Conservation (phyloP, 2,113 vertebrate species). For the Pseudorhombus dupliciocellatus region DNA sequence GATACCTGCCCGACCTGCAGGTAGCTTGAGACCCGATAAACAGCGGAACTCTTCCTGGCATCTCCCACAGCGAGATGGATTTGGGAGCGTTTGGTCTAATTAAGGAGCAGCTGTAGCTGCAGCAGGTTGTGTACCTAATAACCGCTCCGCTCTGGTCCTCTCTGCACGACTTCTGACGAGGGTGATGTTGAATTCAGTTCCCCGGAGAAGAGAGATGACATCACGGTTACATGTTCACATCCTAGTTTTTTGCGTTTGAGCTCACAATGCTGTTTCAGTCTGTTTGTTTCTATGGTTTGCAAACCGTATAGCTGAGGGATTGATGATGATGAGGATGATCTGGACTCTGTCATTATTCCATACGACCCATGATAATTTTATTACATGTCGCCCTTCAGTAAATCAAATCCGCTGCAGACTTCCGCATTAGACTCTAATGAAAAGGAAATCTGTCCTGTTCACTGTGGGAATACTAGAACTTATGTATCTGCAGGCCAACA, state of each 20-base stretch:
- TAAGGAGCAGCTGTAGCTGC: conserved; percentile 40
- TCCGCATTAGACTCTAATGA: not conserved
- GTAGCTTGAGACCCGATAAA: conserved; percentile 27
- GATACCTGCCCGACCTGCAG: conserved; percentile 21
- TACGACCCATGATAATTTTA: conserved; percentile 29
- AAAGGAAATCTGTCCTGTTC: conserved; percentile 6
- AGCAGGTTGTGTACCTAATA: conserved; percentile 24
- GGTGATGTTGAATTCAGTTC: not conserved
- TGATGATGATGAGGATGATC: not conserved
- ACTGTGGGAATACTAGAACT: not conserved
- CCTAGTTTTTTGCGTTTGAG: no score
- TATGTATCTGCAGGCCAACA: conserved; percentile 13
- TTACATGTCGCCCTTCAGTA: conserved; percentile 6
- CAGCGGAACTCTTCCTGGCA: conserved; percentile 32
- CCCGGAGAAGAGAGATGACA: no score
- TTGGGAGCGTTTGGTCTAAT: conserved; percentile 54
- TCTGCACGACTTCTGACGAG: conserved; percentile 4
- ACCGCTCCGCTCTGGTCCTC: conserved; percentile 22
- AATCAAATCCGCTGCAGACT: conserved; percentile 22
- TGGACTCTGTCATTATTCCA: conserved; percentile 12
- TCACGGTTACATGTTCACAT: no score
- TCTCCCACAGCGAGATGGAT: conserved; percentile 31
- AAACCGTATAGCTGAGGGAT: conserved; percentile 5
- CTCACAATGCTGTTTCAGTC: no score
- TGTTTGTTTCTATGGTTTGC: conserved; percentile 11